Conservation (phyloP, 2,888 invertebrate species). For the Aporophyla nigra region DNA sequence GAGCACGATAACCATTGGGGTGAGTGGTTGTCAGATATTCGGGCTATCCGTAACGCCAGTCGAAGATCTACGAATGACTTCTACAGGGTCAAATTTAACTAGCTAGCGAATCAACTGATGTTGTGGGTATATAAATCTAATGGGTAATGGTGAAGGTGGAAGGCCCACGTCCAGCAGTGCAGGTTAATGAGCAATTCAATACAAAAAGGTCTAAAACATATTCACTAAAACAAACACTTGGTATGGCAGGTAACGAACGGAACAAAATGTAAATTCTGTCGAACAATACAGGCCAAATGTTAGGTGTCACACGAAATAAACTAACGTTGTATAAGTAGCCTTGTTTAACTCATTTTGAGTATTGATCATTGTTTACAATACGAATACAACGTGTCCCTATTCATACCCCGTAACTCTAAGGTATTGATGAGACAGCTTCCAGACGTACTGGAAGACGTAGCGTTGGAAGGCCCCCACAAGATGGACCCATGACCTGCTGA, state of each 20-base stretch:
- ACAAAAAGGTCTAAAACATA: constrained; percentile 17
- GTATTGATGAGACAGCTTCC: too few relatives aligned
- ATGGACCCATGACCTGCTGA: too few relatives aligned
- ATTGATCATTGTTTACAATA: constrained; percentile 1
- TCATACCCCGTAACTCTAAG: too few relatives aligned
- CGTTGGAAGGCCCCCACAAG: too few relatives aligned
- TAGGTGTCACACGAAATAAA: constrained; percentile 69
- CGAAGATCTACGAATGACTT: neutral
- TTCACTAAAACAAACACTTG: constrained; percentile 33
- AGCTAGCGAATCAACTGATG: neutral
- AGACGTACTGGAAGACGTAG: too few relatives aligned
- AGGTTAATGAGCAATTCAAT: neutral
- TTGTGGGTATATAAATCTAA: neutral
- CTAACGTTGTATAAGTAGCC: constrained; percentile 26
- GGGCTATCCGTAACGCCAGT: too few relatives aligned
- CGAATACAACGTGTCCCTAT: neutral
- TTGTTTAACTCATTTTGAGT: constrained; percentile 12
- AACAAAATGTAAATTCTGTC: constrained; percentile 70
- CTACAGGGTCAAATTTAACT: neutral
- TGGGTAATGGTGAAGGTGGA: neutral
- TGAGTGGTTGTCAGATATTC: too few relatives aligned
- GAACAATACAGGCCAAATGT: constrained; percentile 81
- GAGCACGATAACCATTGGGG: too few relatives aligned
- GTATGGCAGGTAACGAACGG: constrained; percentile 38
- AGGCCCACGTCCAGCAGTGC: too few relatives aligned